Base-by-base conservation (phyloP, 2,797 vertebrate species). In the Potorous gilbertii region DNA sequence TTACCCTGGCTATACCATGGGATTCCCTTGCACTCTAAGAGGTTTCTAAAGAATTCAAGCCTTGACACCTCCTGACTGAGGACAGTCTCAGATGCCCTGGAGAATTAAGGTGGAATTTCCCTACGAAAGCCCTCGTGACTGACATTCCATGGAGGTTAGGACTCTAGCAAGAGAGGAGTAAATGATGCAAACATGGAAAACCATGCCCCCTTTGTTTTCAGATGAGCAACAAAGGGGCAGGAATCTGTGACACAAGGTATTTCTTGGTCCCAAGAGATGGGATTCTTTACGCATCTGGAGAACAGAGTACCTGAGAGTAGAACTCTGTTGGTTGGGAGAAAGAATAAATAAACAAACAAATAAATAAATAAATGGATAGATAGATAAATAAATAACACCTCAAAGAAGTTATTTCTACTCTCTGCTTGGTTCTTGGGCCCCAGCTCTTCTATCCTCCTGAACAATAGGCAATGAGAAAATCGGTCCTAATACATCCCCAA, bases 401-500 rank as follows among this genome's bases (percentile, higher is more conserved):
- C 56, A n/a, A 91, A 93, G 11, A 0, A 90, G 54, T 52, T 28
- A 54, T 93, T 56, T 18, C 16, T 31, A 6, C 31, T 55, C 40
- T 52, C 28, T 52, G 0, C 94, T 92, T 93, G 92, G 27, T 46
- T 90, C 74, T 91, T 6, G 10, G 40, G 46, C 29, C n/a, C 57
- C 55, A 59, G 93, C 50, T 87, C 93, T 93, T 55, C 50, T 56
- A 92, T 29, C 3, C n/a, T n/a, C 55, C 0, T 3, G 66, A 10
- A 46, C 55, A 94, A 95, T 34, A 90, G 94, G 66, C 87, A 52
- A 4, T 0, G 3, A 2, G 31, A 92, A 92, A 40, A 24, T 55
- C 62, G 92, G 95, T 95, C 96, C 94, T 93, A 27, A 56, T 62
- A 94, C 81, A 57, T 96, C 52, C 92, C 59, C 9, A 10, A 14